phyloP scores from a whole-genome alignment of 1,140 invertebrate species.

The Dryas iulia region DNA sequence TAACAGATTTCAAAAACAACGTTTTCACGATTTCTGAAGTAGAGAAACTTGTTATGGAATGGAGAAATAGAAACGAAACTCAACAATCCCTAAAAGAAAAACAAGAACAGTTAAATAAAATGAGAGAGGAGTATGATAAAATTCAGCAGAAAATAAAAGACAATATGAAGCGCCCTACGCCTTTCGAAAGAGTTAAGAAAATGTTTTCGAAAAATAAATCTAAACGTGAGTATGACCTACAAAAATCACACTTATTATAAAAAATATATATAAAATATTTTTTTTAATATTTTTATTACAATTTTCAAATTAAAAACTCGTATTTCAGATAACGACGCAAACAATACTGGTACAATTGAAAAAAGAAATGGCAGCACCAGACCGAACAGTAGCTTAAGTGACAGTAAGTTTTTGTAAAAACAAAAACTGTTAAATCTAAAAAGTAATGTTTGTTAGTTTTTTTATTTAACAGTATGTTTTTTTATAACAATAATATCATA shows the following conservation, averaged over 20 bases:
- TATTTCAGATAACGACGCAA: slow-evolving; percentile 57
- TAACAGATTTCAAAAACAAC: slow-evolving; percentile 94
- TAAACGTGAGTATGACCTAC: slow-evolving; percentile 63
- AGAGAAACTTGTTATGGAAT: slow-evolving; percentile 90
- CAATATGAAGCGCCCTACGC: slow-evolving; percentile 86
- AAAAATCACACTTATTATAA: not conserved
- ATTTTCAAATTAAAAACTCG: slow-evolving; percentile 5
- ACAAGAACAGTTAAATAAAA: slow-evolving; percentile 88
- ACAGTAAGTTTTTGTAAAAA: slow-evolving; percentile 31
- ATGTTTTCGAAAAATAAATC: slow-evolving; percentile 84
- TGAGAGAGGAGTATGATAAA: slow-evolving; percentile 90
- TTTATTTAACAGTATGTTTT: no score
- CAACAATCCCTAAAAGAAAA: slow-evolving; percentile 92
- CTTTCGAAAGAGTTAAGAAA: slow-evolving; percentile 88
- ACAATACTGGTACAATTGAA: slow-evolving; percentile 61
- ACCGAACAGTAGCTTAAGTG: slow-evolving; percentile 73
- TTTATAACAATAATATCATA: no score
- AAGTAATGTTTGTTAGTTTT: no score
- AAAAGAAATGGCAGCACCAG: slow-evolving; percentile 70
- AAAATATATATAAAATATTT: not conserved
- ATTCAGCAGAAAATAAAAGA: slow-evolving; percentile 89
- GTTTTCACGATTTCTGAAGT: slow-evolving; percentile 91
- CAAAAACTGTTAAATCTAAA: no score
- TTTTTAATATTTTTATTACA: not conserved
- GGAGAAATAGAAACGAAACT: slow-evolving; percentile 91